Evolutionary conservation across 2,888 invertebrate genomes (phyloP), one percentile per base, ranked within the genome.

Genomic region (Diaprepes abbreviatus): DNA sequence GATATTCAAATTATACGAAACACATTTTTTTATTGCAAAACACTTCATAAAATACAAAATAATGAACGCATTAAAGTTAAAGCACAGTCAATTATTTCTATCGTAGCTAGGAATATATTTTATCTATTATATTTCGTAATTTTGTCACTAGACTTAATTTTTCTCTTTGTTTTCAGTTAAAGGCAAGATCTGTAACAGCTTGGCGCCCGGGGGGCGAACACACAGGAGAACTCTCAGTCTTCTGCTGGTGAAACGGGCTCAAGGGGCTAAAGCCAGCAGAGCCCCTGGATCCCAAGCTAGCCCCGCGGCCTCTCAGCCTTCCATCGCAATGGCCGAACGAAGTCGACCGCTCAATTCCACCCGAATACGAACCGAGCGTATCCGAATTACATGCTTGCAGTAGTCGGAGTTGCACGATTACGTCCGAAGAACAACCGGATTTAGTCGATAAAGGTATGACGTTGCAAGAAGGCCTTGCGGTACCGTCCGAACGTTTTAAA

Each of bases 151-250:
- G n/a, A n/a, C n/a, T n/a, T n/a, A n/a, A n/a, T n/a, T n/a, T n/a
- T n/a, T n/a, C n/a, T n/a, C n/a, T n/a, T n/a, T n/a, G n/a, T 74
- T 88, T 87, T 12, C 89, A 92, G 92, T 83, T 92, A 86, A 92
- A 92, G 85, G 90, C 92, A 80, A 89, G 91, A 80, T 90, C 91
- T 52, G 91, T 92, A 82, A 90, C 91, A 66, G 89, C 91, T 76
- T 92, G 92, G 92, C 88, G 92, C 76, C 89, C 89, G 79, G 89
- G 89, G 75, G 88, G 87, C 71, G 89, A 89, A 76, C 89, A 91
- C 82, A 89, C 90, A 77, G 92, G 91, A 55, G 92, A 92, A 85
- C 87, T 92, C 75, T 91, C 92, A 78, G 92, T 93, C 72, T 92
- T 91, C 86, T 92, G 92, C 85, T 93, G 93, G 92, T 93, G 92